Evolutionary conservation across 2,888 invertebrate species (phyloP), one percentile per base, ranked within the genome.

Genomic region (Pteria penguin): DNA sequence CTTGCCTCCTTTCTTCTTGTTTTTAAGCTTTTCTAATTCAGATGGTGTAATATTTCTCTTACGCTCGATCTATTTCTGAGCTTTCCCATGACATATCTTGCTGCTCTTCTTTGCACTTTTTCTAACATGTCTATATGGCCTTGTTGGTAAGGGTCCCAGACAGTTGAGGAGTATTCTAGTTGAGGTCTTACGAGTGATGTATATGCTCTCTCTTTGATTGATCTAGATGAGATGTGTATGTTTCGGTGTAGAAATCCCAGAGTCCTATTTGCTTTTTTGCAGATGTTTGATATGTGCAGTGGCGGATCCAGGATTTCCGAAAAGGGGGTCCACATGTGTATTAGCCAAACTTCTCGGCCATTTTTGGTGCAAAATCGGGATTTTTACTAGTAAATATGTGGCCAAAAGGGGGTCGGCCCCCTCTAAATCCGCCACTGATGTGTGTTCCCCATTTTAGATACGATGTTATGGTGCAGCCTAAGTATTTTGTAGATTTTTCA

Each of bases 401-500:
- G n/a, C n/a, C n/a, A n/a, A n/a, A n/a, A n/a, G n/a, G n/a, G n/a
- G n/a, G n/a, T n/a, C n/a, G n/a, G n/a, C n/a, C n/a, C n/a, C n/a
- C n/a, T n/a, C n/a, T n/a, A n/a, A n/a, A n/a, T n/a, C n/a, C n/a
- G n/a, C n/a, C n/a, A n/a, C n/a, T n/a, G 33, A 24, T 32, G 68
- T 22, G 62, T 45, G 24, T 62, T 5, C 29, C 24, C 61, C 66
- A 72, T 4, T 69, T 52, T n/a, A 72, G 52, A 4, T 72, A 11
- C 0, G 69, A 45, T 52, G 54, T 70, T 22, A 79, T 66, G 14
- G 57, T 60, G 24, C 31, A 24, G 2, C 80, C 52, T 1, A 74
- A 70, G 29, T 75, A 72, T 63, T 76, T 70, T n/a, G 74, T 58
- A 2, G 33, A n/a, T 3, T 57, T 45, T 2, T 66, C 75, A 24